These are phyloP conservation scores for Augochlora pura DNA, from an alignment of 1,140 invertebrate species.

Conservation along the genomic window DNA sequence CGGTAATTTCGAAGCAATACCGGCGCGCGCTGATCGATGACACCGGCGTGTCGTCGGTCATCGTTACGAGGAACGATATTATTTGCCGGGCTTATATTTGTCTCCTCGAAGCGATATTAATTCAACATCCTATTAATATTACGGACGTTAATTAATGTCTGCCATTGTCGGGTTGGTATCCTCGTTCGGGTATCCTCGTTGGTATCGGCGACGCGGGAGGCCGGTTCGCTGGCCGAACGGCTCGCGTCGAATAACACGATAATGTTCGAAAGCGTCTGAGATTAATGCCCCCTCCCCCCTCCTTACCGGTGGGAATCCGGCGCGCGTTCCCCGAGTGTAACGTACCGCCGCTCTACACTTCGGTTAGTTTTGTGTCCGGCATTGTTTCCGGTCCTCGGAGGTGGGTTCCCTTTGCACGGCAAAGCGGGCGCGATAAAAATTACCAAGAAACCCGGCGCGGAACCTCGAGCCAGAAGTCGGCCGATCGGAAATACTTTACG, in stretches of 20 bases:
- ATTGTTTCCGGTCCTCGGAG: neutral
- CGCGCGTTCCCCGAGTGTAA: neutral
- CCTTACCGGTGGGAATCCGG: neutral
- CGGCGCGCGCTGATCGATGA: slow-evolving; percentile 21
- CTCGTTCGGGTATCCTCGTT: too few relatives aligned
- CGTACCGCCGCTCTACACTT: slow-evolving; percentile 10
- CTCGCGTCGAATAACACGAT: neutral
- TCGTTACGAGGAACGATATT: slow-evolving; percentile 23
- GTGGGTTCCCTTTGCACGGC: neutral
- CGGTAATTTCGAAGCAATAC: slow-evolving; percentile 29
- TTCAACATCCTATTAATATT: slow-evolving; percentile 40
- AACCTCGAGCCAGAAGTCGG: neutral
- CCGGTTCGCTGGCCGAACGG: too few relatives aligned
- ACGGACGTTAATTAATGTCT: slow-evolving; percentile 22
- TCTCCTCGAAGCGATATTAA: slow-evolving; percentile 35
- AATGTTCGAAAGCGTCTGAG: slow-evolving; percentile 1
- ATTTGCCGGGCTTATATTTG: slow-evolving; percentile 23
- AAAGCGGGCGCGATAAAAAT: neutral
- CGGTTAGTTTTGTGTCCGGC: slow-evolving; percentile 8
- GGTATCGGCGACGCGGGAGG: too few relatives aligned
- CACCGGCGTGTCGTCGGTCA: slow-evolving; percentile 24
- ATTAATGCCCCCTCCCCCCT: slow-evolving; percentile 8
- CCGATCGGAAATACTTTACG: neutral
- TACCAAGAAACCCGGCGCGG: neutral
- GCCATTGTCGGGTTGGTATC: neutral